Conservation (phyloP, 2,113 vertebrate species). For the Oreochromis aureus region DNA sequence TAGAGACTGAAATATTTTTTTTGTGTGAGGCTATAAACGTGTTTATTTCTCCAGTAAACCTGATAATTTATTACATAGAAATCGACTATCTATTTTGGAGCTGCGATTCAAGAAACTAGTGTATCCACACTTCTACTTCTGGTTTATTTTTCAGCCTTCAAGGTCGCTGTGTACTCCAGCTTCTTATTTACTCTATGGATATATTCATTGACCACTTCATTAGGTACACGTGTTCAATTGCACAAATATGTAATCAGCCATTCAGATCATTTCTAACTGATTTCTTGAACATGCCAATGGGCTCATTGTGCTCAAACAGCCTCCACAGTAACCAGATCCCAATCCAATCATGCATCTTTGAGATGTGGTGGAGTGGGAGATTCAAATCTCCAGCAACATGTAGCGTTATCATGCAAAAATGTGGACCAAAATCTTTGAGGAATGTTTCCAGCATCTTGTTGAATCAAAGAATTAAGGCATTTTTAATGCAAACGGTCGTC, state of each 20-base stretch:
- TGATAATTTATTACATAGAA: not conserved
- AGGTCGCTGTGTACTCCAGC: not conserved
- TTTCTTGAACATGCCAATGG: too few species aligned
- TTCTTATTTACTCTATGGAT: not conserved
- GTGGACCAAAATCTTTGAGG: too few species aligned
- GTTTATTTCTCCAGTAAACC: not conserved
- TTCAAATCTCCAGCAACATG: too few species aligned
- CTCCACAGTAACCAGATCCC: too few species aligned
- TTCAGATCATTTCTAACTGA: too few species aligned
- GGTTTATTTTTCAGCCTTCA: not conserved
- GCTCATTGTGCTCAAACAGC: too few species aligned
- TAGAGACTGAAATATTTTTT: not conserved
- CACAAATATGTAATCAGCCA: too few species aligned
- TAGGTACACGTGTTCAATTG: not conserved
- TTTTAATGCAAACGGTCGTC: not conserved
- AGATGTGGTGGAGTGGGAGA: too few species aligned
- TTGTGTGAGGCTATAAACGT: not conserved
- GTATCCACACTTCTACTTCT: not conserved
- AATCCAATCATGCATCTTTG: too few species aligned
- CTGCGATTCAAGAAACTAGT: not conserved
- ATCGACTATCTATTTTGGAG: not conserved
- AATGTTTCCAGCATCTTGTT: too few species aligned
- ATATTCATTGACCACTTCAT: not conserved
- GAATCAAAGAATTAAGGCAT: too few species aligned
- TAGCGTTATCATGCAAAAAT: too few species aligned